Conservation (phyloP, 37 sponge, comb jelly and placozoan genomes). For the Beroe forskalii region DNA sequence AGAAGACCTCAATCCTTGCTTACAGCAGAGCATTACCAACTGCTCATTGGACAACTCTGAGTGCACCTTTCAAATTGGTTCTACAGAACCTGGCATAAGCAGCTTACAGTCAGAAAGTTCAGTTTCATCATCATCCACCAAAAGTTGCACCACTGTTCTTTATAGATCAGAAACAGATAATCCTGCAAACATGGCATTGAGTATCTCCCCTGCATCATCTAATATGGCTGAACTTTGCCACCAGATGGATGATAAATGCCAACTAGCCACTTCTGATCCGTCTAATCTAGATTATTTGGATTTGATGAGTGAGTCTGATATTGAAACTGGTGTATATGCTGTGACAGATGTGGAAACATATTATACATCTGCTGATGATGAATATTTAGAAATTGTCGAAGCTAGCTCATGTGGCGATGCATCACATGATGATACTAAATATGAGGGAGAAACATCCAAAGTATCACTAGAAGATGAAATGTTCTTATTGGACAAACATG, state of each 20-base stretch:
- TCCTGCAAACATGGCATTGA: not conserved
- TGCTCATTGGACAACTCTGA: no score
- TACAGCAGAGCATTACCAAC: no score
- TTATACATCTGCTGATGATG: constrained; percentile 53
- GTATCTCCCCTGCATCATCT: not conserved
- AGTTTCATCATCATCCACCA: not conserved
- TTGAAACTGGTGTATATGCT: not conserved
- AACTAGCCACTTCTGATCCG: no score
- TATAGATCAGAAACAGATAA: not conserved
- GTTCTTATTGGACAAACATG: no score
- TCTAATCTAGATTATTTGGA: no score
- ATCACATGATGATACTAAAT: not conserved
- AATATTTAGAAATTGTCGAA: not conserved
- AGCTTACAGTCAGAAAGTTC: not conserved
- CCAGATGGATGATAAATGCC: not conserved
- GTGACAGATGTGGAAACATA: constrained; percentile 17
- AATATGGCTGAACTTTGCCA: not conserved
- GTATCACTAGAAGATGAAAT: no score
- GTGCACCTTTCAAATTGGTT: no score
- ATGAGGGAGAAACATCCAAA: no score
- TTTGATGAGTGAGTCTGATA: no score
- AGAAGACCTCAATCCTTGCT: no score
- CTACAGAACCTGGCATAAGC: no score
- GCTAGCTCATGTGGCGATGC: not conserved
- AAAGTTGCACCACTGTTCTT: not conserved